Percentiles rank a stretch among this genome's conserved stretches.
These are phyloP conservation scores for Thalassophryne amazonica DNA, from an alignment of 2,797 vertebrate genomes.

Conservation along the genomic window DNA sequence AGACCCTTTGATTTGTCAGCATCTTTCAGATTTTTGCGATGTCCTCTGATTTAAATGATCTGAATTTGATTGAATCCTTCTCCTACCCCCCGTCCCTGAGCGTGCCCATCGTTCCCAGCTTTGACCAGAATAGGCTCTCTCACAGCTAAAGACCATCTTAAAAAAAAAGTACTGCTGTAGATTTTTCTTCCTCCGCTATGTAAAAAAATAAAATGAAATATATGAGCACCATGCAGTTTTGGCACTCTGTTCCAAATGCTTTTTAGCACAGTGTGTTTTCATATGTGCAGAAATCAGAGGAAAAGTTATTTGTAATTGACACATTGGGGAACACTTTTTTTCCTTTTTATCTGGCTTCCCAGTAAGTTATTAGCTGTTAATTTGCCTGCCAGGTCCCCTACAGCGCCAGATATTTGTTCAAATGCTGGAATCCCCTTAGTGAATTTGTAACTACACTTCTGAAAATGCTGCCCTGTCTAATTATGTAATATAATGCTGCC, in stretches of 20 bases:
- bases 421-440: constrained; percentile 97
- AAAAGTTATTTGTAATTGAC: constrained; percentile 81
- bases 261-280: constrained; percentile 55
- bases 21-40: constrained; percentile 72
- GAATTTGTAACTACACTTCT: constrained; percentile 97
- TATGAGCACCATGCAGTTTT: constrained; percentile 29
- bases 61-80: constrained; percentile 66
- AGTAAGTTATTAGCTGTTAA: constrained; percentile 99
- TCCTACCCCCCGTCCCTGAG: constrained; percentile 30
- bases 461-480: constrained; percentile 93
- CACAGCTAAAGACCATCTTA: not conserved
- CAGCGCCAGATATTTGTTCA: constrained; percentile 98
- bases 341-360: constrained; percentile 80
- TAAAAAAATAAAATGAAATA: constrained; percentile 3
- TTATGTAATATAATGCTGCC: constrained; percentile 99
- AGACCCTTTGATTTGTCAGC: constrained; percentile 84
- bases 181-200: constrained; percentile 17
- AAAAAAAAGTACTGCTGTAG: constrained; percentile 22
- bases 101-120: constrained; percentile 22
- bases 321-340: constrained; percentile 76
- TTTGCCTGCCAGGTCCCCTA: constrained; percentile 95
- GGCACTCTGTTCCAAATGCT: constrained; percentile 34
- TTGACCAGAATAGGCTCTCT: constrained; percentile 38
- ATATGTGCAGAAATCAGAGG: constrained; percentile 75
- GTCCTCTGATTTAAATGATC: constrained; percentile 80